phyloP scores from a whole-genome alignment of 2,888 invertebrate genomes.

The Heliothis peltigera region DNA sequence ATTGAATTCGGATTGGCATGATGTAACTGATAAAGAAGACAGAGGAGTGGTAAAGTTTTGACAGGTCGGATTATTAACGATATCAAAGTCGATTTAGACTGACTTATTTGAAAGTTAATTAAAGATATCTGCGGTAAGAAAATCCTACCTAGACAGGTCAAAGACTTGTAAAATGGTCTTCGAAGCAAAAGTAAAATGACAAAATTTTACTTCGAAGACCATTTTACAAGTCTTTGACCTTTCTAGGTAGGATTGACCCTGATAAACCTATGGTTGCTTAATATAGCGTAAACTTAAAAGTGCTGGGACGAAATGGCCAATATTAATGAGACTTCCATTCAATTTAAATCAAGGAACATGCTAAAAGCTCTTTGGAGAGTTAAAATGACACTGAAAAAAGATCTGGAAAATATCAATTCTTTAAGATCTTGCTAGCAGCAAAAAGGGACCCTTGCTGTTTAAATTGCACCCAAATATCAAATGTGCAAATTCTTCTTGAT shows the following conservation, averaged over 20 bases:
- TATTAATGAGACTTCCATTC: neutral
- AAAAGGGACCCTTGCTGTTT: no score
- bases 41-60: conserved; percentile 26
- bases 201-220: no score
- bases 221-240: no score
- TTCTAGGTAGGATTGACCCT: no score
- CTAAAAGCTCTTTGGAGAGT: no score
- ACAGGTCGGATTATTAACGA: conserved; percentile 17
- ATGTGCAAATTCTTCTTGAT: no score
- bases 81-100: conserved; percentile 10
- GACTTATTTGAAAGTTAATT: neutral
- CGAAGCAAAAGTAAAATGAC: conserved; percentile 3
- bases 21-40: conserved; percentile 17
- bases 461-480: conserved; percentile 20
- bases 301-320: conserved; percentile 5
- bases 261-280: conserved; percentile 12
- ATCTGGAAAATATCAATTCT: no score
- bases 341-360: conserved; percentile 3
- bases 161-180: no score
- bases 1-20: conserved; percentile 25
- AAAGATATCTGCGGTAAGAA: neutral
- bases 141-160: neutral
- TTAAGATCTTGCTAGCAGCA: no score
- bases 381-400: no score
- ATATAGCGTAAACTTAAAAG: conserved; percentile 25